Conservation (phyloP, 92 coral and sea anemone species). For the Galaxea fascicularis region DNA sequence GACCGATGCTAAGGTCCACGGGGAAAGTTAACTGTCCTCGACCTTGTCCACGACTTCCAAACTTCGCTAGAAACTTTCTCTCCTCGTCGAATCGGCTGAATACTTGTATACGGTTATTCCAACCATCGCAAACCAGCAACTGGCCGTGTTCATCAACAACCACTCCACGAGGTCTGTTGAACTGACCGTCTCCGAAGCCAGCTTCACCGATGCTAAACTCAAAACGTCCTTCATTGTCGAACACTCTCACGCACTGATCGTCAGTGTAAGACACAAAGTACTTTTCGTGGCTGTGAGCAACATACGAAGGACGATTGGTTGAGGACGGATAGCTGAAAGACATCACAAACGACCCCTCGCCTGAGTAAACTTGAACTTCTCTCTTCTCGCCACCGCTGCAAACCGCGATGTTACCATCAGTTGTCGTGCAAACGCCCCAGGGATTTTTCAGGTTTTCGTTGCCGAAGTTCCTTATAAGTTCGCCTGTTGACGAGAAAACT, state of each 20-base stretch:
- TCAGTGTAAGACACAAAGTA: constrained; percentile 67
- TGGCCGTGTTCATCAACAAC: constrained; percentile 41
- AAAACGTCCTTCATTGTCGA: constrained; percentile 40
- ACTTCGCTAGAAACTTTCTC: constrained; percentile 50
- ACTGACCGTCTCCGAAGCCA: constrained; percentile 13
- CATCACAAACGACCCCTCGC: constrained; percentile 48
- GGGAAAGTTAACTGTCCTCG: constrained; percentile 57
- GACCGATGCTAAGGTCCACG: constrained; percentile 41
- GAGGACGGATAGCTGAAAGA: constrained; percentile 31
- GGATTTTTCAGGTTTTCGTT: constrained; percentile 50
- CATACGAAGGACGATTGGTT: constrained; percentile 50
- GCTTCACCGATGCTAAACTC: constrained; percentile 42
- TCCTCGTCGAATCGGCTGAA: constrained; percentile 42
- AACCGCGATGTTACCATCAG: constrained; percentile 60
- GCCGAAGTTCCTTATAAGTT: constrained; percentile 49
- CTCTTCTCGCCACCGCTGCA: constrained; percentile 56
- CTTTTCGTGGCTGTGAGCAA: constrained; percentile 52
- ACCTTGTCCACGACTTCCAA: constrained; percentile 55
- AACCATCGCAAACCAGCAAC: constrained; percentile 59
- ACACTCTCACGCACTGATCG: constrained; percentile 55
- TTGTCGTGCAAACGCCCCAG: constrained; percentile 63
- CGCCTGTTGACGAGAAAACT: constrained; percentile 56
- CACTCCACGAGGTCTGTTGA: constrained; percentile 63
- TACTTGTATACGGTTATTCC: constrained; percentile 56
- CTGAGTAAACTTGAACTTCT: constrained; percentile 49